These are phyloP conservation scores for Albula goreensis DNA, from an alignment of 2,113 vertebrate genomes.

Conservation along the genomic window DNA sequence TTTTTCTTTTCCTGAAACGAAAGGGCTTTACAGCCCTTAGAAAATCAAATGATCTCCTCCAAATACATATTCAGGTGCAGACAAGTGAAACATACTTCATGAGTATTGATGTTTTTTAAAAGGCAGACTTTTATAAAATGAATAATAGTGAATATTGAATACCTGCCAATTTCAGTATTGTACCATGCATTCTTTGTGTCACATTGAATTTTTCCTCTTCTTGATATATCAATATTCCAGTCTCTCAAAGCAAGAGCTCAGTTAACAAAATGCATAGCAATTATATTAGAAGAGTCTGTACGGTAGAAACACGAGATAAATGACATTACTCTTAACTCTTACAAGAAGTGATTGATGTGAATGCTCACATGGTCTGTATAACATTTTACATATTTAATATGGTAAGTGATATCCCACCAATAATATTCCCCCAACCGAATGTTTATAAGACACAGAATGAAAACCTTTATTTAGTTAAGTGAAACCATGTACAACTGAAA, in stretches of 20 bases:
- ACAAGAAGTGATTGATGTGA: constrained; percentile 35
- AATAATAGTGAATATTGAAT: background rate
- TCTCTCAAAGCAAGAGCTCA: background rate
- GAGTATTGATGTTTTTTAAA: background rate
- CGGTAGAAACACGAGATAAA: constrained; percentile 20
- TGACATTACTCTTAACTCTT: background rate
- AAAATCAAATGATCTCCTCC: no score
- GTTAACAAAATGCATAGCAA: constrained; percentile 17
- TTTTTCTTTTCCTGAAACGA: constrained; percentile 15
- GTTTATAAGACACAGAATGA: constrained; percentile 38
- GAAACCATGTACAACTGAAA: background rate
- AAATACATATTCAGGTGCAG: no score
- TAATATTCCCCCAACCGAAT: constrained; percentile 39
- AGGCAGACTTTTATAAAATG: background rate
- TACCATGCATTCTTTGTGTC: background rate
- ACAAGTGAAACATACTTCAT: constrained; percentile 34
- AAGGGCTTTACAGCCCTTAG: no score
- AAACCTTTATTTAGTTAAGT: constrained; percentile 34
- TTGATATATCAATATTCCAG: background rate
- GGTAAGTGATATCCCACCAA: constrained; percentile 55
- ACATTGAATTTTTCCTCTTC: background rate
- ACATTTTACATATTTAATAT: constrained; percentile 58
- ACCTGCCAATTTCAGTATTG: background rate
- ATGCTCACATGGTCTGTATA: constrained; percentile 32
- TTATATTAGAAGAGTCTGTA: background rate